These are phyloP conservation scores for Sthenelais limicola DNA, from an alignment of 2,888 invertebrate genomes.

Conservation along the genomic window DNA sequence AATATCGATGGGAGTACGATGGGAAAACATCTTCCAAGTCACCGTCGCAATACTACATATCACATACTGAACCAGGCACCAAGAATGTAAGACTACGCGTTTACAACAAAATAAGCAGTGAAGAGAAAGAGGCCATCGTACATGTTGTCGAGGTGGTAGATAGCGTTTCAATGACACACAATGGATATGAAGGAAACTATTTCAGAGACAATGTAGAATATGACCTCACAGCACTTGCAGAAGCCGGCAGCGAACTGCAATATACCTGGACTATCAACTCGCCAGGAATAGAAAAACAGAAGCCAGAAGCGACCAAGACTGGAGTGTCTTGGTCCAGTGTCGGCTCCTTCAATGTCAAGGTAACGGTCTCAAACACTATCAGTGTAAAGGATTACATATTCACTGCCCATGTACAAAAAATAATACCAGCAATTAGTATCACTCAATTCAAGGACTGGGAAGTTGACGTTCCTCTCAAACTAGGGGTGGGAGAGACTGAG, in stretches of 20 bases:
- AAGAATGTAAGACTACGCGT: neutral
- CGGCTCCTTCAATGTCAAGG: neutral
- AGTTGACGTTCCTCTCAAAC: neutral
- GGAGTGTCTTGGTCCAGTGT: neutral
- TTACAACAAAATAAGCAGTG: constrained; percentile 13
- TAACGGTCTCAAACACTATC: neutral
- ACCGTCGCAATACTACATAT: neutral
- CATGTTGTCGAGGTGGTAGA: neutral
- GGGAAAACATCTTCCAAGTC: neutral
- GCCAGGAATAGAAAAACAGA: neutral
- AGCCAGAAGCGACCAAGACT: neutral
- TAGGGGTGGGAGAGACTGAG: neutral
- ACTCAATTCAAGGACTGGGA: neutral
- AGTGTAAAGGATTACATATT: neutral
- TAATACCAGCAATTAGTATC: neutral
- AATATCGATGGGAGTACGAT: neutral
- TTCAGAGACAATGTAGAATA: neutral
- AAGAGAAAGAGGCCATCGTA: neutral
- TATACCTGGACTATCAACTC: neutral
- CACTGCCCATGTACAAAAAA: neutral
- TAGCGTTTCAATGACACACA: neutral
- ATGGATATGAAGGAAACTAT: neutral
- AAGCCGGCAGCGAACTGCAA: neutral
- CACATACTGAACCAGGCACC: neutral
- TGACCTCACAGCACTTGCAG: neutral